Evolutionary conservation across 2,113 vertebrate species (phyloP).

Genomic region (Paedocypris sp.): DNA sequence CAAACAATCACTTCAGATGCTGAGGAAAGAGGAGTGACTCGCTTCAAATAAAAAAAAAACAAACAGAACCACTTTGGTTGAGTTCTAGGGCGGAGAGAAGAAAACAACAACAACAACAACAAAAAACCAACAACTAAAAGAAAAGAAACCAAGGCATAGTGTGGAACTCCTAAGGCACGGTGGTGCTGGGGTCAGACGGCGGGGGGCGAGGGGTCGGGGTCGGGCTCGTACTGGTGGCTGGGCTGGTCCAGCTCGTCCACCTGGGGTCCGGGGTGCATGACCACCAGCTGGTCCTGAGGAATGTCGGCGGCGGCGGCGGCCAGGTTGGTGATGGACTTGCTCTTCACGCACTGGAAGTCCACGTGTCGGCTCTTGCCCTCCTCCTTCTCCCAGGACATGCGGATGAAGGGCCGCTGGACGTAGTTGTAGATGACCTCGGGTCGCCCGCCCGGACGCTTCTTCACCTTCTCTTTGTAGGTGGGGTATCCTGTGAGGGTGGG

Average conservation of each 20-base stretch:
- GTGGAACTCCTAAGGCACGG: no score
- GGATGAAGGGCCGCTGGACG: conserved; percentile 91
- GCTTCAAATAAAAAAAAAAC: background rate
- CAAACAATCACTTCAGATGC: background rate
- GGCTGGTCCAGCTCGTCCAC: conserved; percentile 85
- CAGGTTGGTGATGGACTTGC: conserved; percentile 92
- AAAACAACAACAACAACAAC: no score
- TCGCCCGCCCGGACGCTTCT: conserved; percentile 84
- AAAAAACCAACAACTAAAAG: no score
- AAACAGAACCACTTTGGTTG: background rate
- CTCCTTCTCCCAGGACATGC: conserved; percentile 99
- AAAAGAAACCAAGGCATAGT: no score
- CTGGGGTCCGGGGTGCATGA: conserved; percentile 79
- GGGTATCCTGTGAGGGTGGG: conserved; percentile 70
- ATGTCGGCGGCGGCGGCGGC: conserved; percentile 87
- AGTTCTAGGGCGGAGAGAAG: background rate
- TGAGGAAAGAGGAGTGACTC: background rate
- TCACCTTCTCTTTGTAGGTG: conserved; percentile 96
- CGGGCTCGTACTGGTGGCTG: conserved; percentile 58
- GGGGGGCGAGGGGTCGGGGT: conserved; percentile 73
- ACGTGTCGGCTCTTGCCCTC: conserved; percentile 95
- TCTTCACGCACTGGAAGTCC: conserved; percentile 96
- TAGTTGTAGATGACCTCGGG: conserved; percentile 98
- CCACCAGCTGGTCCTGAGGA: conserved; percentile 92
- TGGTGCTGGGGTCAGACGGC: conserved; percentile 54